Base-by-base conservation (phyloP, 1,140 invertebrate genomes). In the Centruroides vittatus region DNA sequence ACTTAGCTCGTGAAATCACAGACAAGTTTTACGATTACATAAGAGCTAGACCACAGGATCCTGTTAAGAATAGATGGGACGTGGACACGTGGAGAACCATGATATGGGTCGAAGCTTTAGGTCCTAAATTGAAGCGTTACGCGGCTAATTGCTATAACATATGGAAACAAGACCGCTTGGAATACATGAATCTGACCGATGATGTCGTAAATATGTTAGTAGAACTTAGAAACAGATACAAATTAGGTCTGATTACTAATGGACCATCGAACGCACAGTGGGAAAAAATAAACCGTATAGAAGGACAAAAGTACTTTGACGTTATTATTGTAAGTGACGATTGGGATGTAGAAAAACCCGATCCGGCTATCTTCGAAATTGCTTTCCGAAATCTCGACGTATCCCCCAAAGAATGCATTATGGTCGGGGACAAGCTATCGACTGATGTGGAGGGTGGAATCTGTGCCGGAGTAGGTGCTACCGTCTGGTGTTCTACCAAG, bases 381-480 rank as follows among this genome's bases (percentile, higher is more conserved):
- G 87, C 86, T 7, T 89, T 85, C 74, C 79, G 83, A 67, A 79
- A 77, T 67, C 78, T 90, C 47, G 78, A 81, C 61, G 84, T 90
- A 8, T 75, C 81, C 65, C 82, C 87, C 0, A 71, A 79, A 13
- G 79, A 82, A 65, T 89, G 86, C 73, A 80, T 88, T 64, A 90
- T 92, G 86, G 82, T 91, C 66, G 88, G 88, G 9, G 88, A 90
- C 69, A 88, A 87, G 70, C 70, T 90, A 61, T 85, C 89, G 71
- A 89, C 87, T 9, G 88, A 90, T 73, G 90, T 91, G 64, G 77
- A 66, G n/a, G 88, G 88, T 54, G 87, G 85, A 41, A 83, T 83
- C 65, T 74, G 85, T 72, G 85, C 86, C 35, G 80, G 83, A 64
- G 70, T 90, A 53, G 82, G 80, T 5, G 82, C 82, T 9, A 89